phyloP scores from a whole-genome alignment of 2,113 vertebrate genomes.

The Apodemus speciosus region DNA sequence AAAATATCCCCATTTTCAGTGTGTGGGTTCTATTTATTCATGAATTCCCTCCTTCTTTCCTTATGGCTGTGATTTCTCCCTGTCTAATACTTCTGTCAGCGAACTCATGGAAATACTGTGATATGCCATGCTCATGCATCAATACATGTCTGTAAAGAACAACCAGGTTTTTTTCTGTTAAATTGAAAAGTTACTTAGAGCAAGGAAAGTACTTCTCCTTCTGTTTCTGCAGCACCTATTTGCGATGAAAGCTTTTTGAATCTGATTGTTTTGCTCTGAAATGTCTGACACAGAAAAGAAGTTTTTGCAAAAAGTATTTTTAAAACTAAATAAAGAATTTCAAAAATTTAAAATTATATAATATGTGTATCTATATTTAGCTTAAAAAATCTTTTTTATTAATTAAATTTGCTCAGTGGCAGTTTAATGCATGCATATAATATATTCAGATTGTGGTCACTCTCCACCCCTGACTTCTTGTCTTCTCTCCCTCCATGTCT shows the following conservation, averaged over 20 bases:
- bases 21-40: neutral
- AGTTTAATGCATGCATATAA: neutral
- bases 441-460: neutral
- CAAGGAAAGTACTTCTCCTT: neutral
- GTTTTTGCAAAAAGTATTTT: slow-evolving; percentile 34
- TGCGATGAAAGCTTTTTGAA: slow-evolving; percentile 44
- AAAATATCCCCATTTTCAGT: neutral
- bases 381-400: neutral
- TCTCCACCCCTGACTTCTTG: neutral
- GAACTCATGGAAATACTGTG: neutral
- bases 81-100: neutral
- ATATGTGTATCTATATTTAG: neutral
- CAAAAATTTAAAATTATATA: neutral
- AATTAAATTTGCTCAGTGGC: neutral
- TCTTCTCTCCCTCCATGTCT: neutral
- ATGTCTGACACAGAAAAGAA: neutral
- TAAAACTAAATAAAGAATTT: slow-evolving; percentile 19
- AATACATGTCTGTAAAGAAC: neutral
- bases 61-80: neutral
- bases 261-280: neutral
- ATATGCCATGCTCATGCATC: neutral
- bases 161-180: neutral
- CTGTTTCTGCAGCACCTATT: neutral
- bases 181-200: slow-evolving; percentile 3
- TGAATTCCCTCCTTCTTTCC: neutral